phyloP scores from a whole-genome alignment of 2,113 vertebrate genomes.

The Ursus arctos region DNA sequence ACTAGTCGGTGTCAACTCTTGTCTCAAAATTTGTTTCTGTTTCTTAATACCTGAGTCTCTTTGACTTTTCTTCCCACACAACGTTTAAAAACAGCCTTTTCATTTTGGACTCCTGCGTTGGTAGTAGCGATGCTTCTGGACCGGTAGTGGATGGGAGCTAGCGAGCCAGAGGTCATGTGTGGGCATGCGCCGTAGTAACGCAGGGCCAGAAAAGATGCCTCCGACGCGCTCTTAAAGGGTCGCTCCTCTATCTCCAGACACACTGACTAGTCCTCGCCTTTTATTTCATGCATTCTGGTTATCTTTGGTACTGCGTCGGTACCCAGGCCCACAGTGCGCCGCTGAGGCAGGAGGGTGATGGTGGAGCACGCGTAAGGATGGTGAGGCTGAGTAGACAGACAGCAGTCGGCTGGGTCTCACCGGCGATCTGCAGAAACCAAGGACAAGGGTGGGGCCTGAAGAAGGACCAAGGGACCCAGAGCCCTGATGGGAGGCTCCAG shows the following conservation, averaged over 20 bases:
- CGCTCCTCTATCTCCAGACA: not conserved
- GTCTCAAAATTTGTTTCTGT: not conserved
- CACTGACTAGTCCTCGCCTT: not conserved
- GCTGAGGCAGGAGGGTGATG: not conserved
- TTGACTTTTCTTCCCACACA: conserved; percentile 1
- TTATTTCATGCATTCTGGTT: not conserved
- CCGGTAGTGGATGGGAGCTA: not conserved
- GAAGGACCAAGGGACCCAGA: accelerated
- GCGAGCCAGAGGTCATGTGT: too few species aligned
- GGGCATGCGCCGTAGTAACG: accelerated
- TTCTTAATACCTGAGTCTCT: not conserved
- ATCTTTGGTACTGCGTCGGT: not conserved
- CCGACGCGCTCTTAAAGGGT: not conserved
- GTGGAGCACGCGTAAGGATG: not conserved
- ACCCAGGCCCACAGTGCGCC: not conserved
- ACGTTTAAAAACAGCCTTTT: not conserved
- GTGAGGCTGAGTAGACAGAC: not conserved
- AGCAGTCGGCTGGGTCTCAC: not conserved
- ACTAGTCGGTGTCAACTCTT: not conserved
- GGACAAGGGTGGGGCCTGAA: accelerated
- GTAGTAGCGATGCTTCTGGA: not conserved
- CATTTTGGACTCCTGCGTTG: not conserved
- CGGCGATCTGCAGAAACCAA: not conserved
- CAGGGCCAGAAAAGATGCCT: too few species aligned
- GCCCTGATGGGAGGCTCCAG: accelerated